Evolutionary conservation across 2,888 invertebrate genomes (phyloP), one percentile per base, ranked within the genome.

Genomic region (Zootermopsis nevadensis): DNA sequence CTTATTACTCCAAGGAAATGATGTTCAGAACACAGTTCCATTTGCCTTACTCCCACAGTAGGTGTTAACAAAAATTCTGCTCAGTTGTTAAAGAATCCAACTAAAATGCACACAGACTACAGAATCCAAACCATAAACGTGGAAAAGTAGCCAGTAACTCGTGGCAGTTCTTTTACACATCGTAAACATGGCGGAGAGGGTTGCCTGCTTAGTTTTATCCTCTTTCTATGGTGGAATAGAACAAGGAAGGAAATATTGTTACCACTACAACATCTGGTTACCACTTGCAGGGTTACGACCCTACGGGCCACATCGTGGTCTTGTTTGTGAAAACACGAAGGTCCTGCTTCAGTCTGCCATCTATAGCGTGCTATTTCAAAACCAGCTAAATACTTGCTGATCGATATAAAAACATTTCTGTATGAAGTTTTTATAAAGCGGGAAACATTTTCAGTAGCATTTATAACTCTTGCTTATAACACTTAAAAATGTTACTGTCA

Each of bases 221-320:
- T 60, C 60, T 60, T 60, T 27, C 60, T 60, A 27, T 27, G 27
- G 27, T 60, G 27, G 31, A 33, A 7, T 15, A 69, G 74, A 74
- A 74, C 74, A 38, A 74, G 74, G 74, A 74, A 74, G 74, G 74
- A 74, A 69, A 30, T 8, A 27, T 27, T 27, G n/a, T 27, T 60
- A 69, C 30, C 31, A 31, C 67, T 31, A 67, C 33, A 35, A 72
- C 74, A 74, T 74, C 74, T 74, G 74, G 74, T 38, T 38, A 74
- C 74, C 74, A 74, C 74, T 74, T 74, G 74, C n/a, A 74, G 38
- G 38, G 35, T 38, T 74, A 74, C 74, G n/a, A 38, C 30, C 38
- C 74, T 42, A n/a, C n/a, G 74, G 60, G n/a, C 60, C n/a, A 60
- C n/a, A 60, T 60, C 27, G n/a, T 12, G n/a, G 6, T 60, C 27